Conservation (phyloP, 2,888 invertebrate species). For the Euzophera pinguis region DNA sequence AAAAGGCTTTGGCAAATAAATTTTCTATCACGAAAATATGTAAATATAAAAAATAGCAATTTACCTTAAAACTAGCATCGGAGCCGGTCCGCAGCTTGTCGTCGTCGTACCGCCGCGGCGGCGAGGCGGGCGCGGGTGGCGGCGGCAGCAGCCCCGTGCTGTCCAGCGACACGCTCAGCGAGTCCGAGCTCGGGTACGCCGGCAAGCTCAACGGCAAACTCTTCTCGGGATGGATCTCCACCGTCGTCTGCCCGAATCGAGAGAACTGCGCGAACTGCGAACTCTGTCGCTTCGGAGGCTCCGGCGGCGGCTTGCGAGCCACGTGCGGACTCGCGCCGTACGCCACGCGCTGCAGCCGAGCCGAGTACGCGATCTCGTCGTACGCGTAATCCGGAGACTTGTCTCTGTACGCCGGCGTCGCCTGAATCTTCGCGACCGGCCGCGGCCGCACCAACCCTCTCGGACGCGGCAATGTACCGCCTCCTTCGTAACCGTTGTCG, state of each 20-base stretch:
- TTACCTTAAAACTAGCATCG: constrained; percentile 91
- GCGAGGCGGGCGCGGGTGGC: constrained; percentile 83
- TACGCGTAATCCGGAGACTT: constrained; percentile 70
- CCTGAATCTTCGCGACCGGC: constrained; percentile 87
- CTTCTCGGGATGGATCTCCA: constrained; percentile 79
- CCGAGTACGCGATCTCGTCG: constrained; percentile 72
- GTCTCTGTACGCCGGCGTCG: constrained; percentile 73
- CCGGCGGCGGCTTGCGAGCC: constrained; percentile 88
- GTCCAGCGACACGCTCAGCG: constrained; percentile 81
- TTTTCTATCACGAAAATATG: no score
- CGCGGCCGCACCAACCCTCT: constrained; percentile 89
- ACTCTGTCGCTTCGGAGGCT: constrained; percentile 88
- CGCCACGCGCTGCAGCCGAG: constrained; percentile 73
- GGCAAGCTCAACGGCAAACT: constrained; percentile 81
- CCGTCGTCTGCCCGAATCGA: constrained; percentile 79
- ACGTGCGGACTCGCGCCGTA: constrained; percentile 86
- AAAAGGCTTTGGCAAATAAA: no score
- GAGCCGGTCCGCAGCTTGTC: constrained; percentile 84
- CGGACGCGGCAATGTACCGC: constrained; percentile 92
- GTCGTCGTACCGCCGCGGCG: constrained; percentile 73
- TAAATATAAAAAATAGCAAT: constrained; percentile 13
- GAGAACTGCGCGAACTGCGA: constrained; percentile 74
- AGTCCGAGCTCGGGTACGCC: constrained; percentile 83
- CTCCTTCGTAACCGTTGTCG: constrained; percentile 84
- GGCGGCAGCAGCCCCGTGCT: constrained; percentile 83